Percentiles rank a stretch among this genome's conserved stretches.
These are phyloP conservation scores for Trematomus bernacchii DNA, from an alignment of 2,797 vertebrate genomes.

Conservation along the genomic window DNA sequence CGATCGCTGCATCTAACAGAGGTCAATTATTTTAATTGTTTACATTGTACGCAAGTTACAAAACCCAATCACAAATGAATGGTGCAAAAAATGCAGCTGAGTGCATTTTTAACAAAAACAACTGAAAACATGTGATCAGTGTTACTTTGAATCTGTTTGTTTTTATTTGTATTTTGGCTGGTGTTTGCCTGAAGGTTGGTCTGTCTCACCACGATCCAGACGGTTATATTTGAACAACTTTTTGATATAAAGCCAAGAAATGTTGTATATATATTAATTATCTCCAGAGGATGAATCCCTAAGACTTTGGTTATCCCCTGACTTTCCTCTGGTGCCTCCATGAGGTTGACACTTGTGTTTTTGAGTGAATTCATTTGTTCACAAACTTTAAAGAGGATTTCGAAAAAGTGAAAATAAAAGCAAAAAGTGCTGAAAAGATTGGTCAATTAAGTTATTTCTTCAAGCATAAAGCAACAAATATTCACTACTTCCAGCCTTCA, in stretches of 20 bases:
- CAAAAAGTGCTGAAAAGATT: background rate
- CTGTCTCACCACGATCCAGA: background rate
- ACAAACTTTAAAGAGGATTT: background rate
- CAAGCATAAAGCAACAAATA: background rate
- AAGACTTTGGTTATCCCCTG: too few species aligned
- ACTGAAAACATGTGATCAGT: background rate
- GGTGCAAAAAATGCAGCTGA: background rate
- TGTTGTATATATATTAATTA: too few species aligned
- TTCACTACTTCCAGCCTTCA: background rate
- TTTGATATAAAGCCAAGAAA: too few species aligned
- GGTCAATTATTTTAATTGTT: background rate
- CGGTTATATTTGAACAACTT: too few species aligned
- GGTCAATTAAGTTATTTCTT: background rate
- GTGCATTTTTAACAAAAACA: background rate
- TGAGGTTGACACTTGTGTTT: too few species aligned
- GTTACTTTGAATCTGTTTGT: background rate
- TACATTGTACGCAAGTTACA: background rate
- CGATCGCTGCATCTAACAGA: background rate
- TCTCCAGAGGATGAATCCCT: too few species aligned
- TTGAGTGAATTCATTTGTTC: background rate
- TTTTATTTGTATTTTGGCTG: background rate
- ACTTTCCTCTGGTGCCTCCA: too few species aligned
- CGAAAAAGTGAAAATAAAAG: accelerated
- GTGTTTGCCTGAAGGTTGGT: background rate
- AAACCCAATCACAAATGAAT: background rate